phyloP scores from a whole-genome alignment of 2,888 invertebrate genomes.

The Drosophila greeni region DNA sequence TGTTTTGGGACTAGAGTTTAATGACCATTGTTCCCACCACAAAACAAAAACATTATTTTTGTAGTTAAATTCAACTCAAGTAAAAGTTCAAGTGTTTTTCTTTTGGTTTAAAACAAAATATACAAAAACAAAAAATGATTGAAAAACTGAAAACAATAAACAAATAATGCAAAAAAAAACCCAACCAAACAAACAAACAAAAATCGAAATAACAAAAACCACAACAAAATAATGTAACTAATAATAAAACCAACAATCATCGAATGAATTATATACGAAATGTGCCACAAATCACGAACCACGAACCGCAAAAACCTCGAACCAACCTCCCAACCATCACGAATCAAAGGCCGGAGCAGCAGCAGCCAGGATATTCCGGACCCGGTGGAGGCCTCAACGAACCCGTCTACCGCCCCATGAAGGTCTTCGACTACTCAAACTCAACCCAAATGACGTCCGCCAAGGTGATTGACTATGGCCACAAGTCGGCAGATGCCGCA shows the following conservation, averaged over 20 bases:
- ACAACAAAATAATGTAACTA: conserved; percentile 15
- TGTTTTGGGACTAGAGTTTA: neutral
- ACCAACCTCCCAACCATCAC: conserved; percentile 3
- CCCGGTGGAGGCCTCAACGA: conserved; percentile 60
- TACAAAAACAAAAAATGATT: conserved; percentile 13
- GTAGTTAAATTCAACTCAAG: conserved; percentile 34
- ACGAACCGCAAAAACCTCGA: conserved; percentile 7
- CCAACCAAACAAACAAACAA: neutral
- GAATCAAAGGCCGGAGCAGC: conserved; percentile 23
- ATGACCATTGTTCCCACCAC: too few relatives aligned
- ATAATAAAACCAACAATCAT: conserved; percentile 10
- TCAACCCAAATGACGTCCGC: conserved; percentile 80
- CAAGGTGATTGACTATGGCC: conserved; percentile 86
- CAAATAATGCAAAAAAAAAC: neutral
- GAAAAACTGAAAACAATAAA: conserved; percentile 28
- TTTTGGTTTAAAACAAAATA: conserved; percentile 46
- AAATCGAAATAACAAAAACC: conserved; percentile 2
- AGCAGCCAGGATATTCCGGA: too few relatives aligned
- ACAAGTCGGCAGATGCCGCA: conserved; percentile 79
- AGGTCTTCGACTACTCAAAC: conserved; percentile 86
- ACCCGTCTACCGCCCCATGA: conserved; percentile 81
- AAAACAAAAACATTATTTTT: conserved; percentile 19
- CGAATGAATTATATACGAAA: conserved; percentile 20
- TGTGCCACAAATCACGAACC: conserved; percentile 19
- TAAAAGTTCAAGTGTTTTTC: conserved; percentile 62